These are phyloP conservation scores for Pangasius djambal DNA, from an alignment of 2,797 vertebrate species.

Conservation along the genomic window DNA sequence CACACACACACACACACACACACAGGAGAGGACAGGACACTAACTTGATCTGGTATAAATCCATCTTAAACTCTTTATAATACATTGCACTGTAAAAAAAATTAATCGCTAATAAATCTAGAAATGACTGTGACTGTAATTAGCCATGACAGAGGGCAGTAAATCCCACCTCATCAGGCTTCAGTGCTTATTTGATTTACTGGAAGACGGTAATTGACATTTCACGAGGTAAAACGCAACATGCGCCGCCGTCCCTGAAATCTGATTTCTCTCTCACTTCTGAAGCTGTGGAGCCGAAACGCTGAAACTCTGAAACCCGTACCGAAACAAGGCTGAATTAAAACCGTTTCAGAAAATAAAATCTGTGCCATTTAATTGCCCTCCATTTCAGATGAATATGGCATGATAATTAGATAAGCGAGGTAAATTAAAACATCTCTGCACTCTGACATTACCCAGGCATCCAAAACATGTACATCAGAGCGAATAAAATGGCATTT, in stretches of 20 bases:
- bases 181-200: constrained; percentile 10
- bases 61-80: constrained; percentile 15
- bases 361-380: background rate
- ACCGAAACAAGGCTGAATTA: background rate
- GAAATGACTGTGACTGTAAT: constrained; percentile 5
- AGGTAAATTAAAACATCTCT: background rate
- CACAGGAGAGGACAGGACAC: background rate
- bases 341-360: background rate
- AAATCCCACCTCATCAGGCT: constrained; percentile 28
- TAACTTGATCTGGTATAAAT: constrained; percentile 19
- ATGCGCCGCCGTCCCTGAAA: background rate
- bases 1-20: constrained; percentile 6
- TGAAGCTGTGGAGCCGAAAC: background rate
- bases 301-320: background rate
- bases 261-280: background rate
- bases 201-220: constrained; percentile 10
- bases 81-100: background rate
- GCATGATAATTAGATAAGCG: constrained; percentile 22
- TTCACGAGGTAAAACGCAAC: constrained; percentile 7
- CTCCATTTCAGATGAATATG: background rate
- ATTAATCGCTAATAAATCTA: background rate
- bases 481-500: background rate
- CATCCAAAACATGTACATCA: background rate
- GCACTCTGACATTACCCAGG: background rate
- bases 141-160: constrained; percentile 6